Base-by-base conservation (phyloP, 2,888 invertebrate genomes). In the Eupithecia pulchellata region DNA sequence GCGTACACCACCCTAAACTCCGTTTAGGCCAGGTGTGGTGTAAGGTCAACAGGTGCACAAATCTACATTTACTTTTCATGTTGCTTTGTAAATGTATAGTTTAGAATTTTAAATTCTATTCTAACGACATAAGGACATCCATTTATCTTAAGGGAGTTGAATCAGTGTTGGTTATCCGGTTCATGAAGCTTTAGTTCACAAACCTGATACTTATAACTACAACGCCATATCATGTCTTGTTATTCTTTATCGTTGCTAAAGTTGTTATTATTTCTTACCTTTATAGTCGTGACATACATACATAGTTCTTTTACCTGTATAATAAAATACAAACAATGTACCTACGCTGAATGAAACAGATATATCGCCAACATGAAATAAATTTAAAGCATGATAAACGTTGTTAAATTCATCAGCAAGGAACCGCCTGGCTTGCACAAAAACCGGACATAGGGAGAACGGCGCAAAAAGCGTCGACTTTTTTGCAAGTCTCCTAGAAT, bases 21-120 rank as follows among this genome's bases (percentile, higher is more conserved):
- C 66, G 62, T 81, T 77, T 65, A 75, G 69, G 82, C 89, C 92
- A 92, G 91, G 92, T 92, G 92, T 81, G 80, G 69, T 78, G 79
- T 84, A 86, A 89, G 91, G 79, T 83, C 87, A 89, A 92, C 93
- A 93, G 92, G 93, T 93, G 92, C 72, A 74, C 55, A 63, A 63
- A 67, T 70, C 29, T 66, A 69, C 58, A 30, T 75, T 75, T 73
- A 62, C 71, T 66, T 68, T 65, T 25, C 13, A 61, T 25, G 9
- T 61, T 58, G 4, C n/a, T 32, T 60, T 34, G 14, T 61, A 60
- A 1, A 14, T 34, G 14, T 61, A 60, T 3, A 14, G 30, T 61
- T n/a, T 13, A 25, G 9, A 52, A 20, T 13, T 52, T 25, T 52
- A 25, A 11, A 25, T 52, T 52, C 25, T 25, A 25, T 52, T 52